Evolutionary conservation across 2,113 vertebrate genomes (phyloP).

Genomic region (Cygnus buccinator): DNA sequence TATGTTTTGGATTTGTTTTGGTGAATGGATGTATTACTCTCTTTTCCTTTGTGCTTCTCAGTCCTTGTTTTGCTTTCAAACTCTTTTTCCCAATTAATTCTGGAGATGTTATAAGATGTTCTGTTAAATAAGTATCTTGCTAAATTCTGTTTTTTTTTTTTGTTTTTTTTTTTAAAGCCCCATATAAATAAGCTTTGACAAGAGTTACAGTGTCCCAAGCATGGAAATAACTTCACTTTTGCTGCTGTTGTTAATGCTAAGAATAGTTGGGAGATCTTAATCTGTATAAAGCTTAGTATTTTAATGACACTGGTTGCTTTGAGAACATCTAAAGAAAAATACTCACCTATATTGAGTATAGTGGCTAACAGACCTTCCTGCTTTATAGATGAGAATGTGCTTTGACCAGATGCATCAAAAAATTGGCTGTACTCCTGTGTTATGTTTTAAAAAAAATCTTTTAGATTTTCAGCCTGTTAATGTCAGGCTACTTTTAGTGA

Average conservation of each 20-base stretch:
- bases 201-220: background rate
- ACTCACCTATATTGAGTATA: background rate
- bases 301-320: conserved; percentile 7
- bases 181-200: background rate
- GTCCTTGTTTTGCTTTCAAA: background rate
- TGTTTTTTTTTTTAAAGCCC: background rate
- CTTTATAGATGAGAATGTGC: background rate
- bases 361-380: background rate
- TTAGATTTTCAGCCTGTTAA: background rate
- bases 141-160: background rate
- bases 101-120: background rate
- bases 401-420: conserved; percentile 2
- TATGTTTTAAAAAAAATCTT: background rate
- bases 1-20: background rate
- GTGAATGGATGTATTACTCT: background rate
- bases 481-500: background rate
- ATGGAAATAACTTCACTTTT: background rate
- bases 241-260: background rate
- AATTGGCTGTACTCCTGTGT: background rate
- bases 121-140: background rate
- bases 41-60: background rate
- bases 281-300: background rate
- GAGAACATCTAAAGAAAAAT: conserved; percentile 11
- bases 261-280: conserved; percentile 1
- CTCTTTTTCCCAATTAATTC: background rate